Base-by-base conservation (phyloP, 53 echinoderm and acorn worm genomes). In the Mesocentrotus franciscanus region DNA sequence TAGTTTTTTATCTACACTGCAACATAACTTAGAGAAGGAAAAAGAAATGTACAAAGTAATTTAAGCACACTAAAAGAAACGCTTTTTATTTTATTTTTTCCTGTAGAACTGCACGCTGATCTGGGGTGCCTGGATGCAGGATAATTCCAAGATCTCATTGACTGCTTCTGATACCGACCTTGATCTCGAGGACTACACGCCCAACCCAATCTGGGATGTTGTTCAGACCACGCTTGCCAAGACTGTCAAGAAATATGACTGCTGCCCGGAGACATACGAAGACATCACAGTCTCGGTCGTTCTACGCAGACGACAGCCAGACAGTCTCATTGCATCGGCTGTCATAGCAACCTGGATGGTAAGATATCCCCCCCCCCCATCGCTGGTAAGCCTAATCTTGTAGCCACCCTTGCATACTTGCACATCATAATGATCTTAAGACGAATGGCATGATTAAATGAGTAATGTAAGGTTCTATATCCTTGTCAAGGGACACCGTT, bases 331-430 rank as follows among this genome's bases (percentile, higher is more conserved):
- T 32, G 93, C 93, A 32, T 81, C 93, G 60, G 59, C 93, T 60
- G 93, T 93, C 61, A 79, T 93, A 34, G 93, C 93, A 27, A 81
- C 79, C 11, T 93, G 93, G 93, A 93, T 93, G 91, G 91, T 91
- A 39, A 61, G 18, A 35, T 75, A 59, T 10, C 59, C 59, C 59
- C 59, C 59, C 59, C 59, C 59, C 59, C 59, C 59, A 7, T 10
- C 59, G 7, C 15, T 17, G 61, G 12, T 61, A 61, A 10, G 62
- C 18, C 62, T 13, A 17, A 18, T 62, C 13, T 62, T 62, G 62
- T 15, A 18, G 15, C 62, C 62, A 13, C 18, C 62, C 17, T 18
- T 62, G 18, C 18, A 62, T 62, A 62, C 18, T n/a, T n/a, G n/a
- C n/a, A n/a, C n/a, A n/a, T n/a, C n/a, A n/a, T n/a, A n/a, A n/a